Conservation (phyloP, 2,797 vertebrate genomes). For the Cyclopterus lumpus region DNA sequence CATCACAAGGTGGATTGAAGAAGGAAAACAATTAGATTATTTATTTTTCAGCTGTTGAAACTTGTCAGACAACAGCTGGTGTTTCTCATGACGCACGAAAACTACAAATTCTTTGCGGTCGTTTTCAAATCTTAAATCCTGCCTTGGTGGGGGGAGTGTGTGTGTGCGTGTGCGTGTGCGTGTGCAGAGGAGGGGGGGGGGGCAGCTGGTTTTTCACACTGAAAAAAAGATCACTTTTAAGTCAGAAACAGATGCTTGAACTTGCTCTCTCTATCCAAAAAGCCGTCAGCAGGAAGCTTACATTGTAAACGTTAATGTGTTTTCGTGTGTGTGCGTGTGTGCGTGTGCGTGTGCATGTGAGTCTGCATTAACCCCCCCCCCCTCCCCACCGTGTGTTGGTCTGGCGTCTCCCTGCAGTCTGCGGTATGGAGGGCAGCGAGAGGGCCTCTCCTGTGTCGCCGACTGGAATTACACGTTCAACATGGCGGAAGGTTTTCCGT, state of each 20-base stretch:
- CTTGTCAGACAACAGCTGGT: constrained; percentile 9
- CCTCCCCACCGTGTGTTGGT: constrained; percentile 32
- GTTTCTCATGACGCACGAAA: constrained; percentile 24
- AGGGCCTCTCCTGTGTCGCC: constrained; percentile 72
- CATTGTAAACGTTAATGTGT: constrained; percentile 57
- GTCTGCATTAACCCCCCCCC: constrained; percentile 61
- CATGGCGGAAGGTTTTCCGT: constrained; percentile 65
- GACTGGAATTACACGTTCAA: constrained; percentile 78
- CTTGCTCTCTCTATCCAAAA: constrained; percentile 43
- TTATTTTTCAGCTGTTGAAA: constrained; percentile 2
- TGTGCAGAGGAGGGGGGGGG: neutral
- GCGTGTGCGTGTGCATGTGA: constrained; percentile 19
- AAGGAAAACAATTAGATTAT: no score
- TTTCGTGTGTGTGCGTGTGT: constrained; percentile 3
- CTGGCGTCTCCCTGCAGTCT: constrained; percentile 74
- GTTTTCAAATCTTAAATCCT: constrained; percentile 46
- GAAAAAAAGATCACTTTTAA: constrained; percentile 23
- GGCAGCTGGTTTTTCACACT: constrained; percentile 30
- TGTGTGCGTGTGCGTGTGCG: no score
- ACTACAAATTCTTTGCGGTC: constrained; percentile 28
- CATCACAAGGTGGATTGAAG: constrained; percentile 7
- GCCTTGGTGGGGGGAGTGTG: neutral
- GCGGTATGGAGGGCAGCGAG: constrained; percentile 73
- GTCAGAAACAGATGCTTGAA: constrained; percentile 21
- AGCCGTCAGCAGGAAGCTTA: constrained; percentile 60